Base-by-base conservation (phyloP, 2,113 vertebrate genomes). In the Camelus dromedarius region DNA sequence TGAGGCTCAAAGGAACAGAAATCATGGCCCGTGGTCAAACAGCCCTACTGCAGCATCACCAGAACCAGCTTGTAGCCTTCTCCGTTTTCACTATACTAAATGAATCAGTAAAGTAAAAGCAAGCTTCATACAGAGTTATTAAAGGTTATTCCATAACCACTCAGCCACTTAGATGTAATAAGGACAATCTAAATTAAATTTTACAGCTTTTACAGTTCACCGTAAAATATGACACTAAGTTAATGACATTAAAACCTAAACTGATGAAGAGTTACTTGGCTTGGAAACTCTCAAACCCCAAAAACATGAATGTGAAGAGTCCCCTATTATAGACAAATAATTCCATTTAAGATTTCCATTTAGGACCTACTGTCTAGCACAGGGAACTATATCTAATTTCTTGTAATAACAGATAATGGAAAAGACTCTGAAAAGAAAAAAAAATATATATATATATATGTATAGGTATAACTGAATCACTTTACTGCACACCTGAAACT, bases 211-310 rank as follows among this genome's bases (percentile, higher is more conserved):
- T 86, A 81, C 16, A 94, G n/a, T 50, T 86, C 62, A 79, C 56
- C 92, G 38, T 92, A 75, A 93, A 95, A 92, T 95, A 87, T 70
- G 66, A 79, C 32, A 86, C 48, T 89, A 87, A 75, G 56, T 64
- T 93, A 85, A 91, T 35, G 46, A 16, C 38, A 89, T 92, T 85
- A 79, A 91, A 83, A 82, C 32, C 72, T 92, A 84, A 94, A 79
- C 5, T 81, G 54, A 96, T 62, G 14, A 85, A 93, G 48, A 95
- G 10, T 62, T 64, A 48, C 35, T 91, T 94, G 54, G n/a, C 89
- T 79, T 95, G 38, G 75, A 88, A 94, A 79, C 4, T 60, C 66
- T 67, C 38, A 87, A 85, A 88, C 19, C 66, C 54, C 28, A 92
- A 35, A 86, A 80, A 52, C 4, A 93, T 13, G 32, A 83, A 83